Conservation (phyloP, 2,888 invertebrate species). For the Rhamphomyia laevipes region DNA sequence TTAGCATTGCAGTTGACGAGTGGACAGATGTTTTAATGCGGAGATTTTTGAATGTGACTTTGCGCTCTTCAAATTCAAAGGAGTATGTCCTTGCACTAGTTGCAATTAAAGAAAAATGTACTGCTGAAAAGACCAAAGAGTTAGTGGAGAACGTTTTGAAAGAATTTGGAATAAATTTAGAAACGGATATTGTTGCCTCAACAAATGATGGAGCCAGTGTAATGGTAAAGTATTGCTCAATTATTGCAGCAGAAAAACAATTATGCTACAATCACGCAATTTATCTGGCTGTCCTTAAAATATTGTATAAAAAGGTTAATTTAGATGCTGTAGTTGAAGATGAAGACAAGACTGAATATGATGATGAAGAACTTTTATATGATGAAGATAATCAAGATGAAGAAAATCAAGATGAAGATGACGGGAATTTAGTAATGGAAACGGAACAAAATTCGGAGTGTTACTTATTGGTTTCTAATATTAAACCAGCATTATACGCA, state of each 20-base stretch:
- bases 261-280: conserved; percentile 2
- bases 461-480: conserved; percentile 1
- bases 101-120: conserved; percentile 2
- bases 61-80: neutral
- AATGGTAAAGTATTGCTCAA: conserved; percentile 3
- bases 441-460: neutral
- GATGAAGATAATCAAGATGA: conserved; percentile 1
- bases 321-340: neutral
- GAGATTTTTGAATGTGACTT: too few relatives aligned
- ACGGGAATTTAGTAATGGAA: conserved; percentile 2
- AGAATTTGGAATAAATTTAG: neutral
- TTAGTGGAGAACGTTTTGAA: neutral
- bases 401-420: neutral
- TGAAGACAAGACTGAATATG: conserved; percentile 2
- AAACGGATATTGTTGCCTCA: too few relatives aligned
- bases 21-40: too few relatives aligned
- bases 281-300: too few relatives aligned
- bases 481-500: conserved; percentile 2
- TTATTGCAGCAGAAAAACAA: neutral
- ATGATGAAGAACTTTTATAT: conserved; percentile 1
- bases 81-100: neutral
- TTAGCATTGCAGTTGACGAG: too few relatives aligned
- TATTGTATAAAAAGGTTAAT: conserved; percentile 1
- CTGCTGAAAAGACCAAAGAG: neutral
- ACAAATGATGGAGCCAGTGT: too few relatives aligned